Percentiles rank a stretch among this genome's conserved stretches.
phyloP scores from a whole-genome alignment of 2,113 vertebrate species.

The Carassius gibelio region DNA sequence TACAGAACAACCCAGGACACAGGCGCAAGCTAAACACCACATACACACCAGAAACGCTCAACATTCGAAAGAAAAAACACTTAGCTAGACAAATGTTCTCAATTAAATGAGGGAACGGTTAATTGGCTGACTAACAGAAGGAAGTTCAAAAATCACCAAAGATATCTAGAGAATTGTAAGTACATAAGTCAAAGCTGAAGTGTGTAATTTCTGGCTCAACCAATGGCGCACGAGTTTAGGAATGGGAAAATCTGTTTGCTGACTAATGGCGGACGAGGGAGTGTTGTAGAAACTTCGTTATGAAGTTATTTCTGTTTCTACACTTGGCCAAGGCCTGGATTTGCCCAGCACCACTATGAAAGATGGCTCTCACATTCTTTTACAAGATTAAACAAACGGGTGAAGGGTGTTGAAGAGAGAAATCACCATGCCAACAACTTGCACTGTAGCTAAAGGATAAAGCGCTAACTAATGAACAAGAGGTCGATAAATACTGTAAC shows the following conservation, averaged over 20 bases:
- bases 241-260: background rate
- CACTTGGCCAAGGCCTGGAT: background rate
- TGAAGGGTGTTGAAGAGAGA: background rate
- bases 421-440: slow-evolving; percentile 38
- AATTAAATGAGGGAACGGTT: background rate
- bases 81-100: background rate
- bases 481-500: background rate
- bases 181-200: background rate
- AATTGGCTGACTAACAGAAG: background rate
- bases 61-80: background rate
- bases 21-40: background rate
- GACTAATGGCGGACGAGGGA: background rate
- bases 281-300: background rate
- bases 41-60: background rate
- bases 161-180: background rate
- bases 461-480: slow-evolving; percentile 34
- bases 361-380: slow-evolving; percentile 51
- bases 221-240: background rate
- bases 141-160: background rate
- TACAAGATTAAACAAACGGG: slow-evolving; percentile 41
- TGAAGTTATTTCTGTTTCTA: background rate
- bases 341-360: slow-evolving; percentile 15
- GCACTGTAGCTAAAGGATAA: slow-evolving; percentile 23
- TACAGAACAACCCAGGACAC: background rate
- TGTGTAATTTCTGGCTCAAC: background rate